Evolutionary conservation across 2,888 invertebrate species (phyloP).

Genomic region (Atrina japonica): DNA sequence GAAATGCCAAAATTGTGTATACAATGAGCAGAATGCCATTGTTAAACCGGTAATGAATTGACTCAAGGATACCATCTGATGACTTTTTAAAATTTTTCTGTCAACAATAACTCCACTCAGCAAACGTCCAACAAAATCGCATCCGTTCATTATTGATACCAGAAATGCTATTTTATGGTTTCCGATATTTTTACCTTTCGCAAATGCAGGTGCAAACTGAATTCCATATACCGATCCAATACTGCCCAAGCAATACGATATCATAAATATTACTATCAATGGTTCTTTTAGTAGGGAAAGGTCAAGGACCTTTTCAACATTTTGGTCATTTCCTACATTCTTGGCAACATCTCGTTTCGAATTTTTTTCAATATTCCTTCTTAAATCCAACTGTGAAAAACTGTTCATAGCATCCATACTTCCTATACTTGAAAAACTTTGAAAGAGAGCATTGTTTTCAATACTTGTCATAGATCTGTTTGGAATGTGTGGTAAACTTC

Average conservation of each 20-base stretch:
- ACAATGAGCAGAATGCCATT: slow-evolving; percentile 15
- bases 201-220: slow-evolving; percentile 21
- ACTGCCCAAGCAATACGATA: slow-evolving; percentile 20
- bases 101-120: slow-evolving; percentile 19
- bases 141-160: slow-evolving; percentile 16
- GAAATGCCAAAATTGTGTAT: slow-evolving; percentile 18
- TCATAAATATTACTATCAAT: slow-evolving; percentile 2
- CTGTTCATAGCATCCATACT: slow-evolving; percentile 15
- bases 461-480: no score
- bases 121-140: slow-evolving; percentile 26
- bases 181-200: slow-evolving; percentile 8
- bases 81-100: slow-evolving; percentile 9
- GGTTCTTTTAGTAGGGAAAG: slow-evolving; percentile 9
- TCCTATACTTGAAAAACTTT: slow-evolving; percentile 5
- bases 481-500: slow-evolving; percentile 5
- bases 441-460: not conserved
- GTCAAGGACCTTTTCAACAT: slow-evolving; percentile 3
- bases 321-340: no score
- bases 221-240: slow-evolving; percentile 16
- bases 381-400: slow-evolving; percentile 5
- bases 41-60: slow-evolving; percentile 10
- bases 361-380: no score
- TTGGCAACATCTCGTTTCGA: no score
- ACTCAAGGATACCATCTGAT: not conserved
- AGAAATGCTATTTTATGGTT: slow-evolving; percentile 11